These are phyloP conservation scores for Setophaga kirtlandii DNA, from an alignment of 2,113 vertebrate species.

Conservation along the genomic window DNA sequence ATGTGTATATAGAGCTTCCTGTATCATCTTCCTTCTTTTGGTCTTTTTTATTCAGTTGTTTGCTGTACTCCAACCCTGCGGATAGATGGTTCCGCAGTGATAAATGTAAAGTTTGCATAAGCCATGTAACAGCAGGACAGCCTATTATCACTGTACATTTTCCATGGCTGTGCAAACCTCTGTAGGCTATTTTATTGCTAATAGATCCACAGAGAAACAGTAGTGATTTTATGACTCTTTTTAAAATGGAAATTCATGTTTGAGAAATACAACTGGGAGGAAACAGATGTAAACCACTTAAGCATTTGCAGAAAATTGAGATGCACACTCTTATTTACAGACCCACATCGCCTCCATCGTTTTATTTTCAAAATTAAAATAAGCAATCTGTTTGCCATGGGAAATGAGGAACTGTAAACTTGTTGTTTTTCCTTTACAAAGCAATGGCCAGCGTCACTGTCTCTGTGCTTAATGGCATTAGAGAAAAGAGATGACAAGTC, in stretches of 20 bases:
- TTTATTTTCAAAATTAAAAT: constrained; percentile 85
- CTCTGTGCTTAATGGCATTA: constrained; percentile 72
- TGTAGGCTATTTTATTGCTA: constrained; percentile 89
- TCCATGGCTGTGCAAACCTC: constrained; percentile 89
- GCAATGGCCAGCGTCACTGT: constrained; percentile 59
- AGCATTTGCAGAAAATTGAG: constrained; percentile 85
- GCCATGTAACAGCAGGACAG: constrained; percentile 88
- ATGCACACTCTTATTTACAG: constrained; percentile 86
- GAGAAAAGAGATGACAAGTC: constrained; percentile 60
- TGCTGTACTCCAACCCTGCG: constrained; percentile 79
- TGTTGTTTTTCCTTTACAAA: constrained; percentile 73
- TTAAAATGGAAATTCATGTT: constrained; percentile 92
- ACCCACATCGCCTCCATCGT: constrained; percentile 74
- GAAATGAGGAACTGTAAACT: constrained; percentile 79
- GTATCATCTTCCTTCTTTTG: constrained; percentile 75
- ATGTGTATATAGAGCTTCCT: constrained; percentile 79
- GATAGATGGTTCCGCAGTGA: constrained; percentile 85
- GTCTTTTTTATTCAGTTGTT: constrained; percentile 82
- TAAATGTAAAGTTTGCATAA: constrained; percentile 90
- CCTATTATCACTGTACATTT: constrained; percentile 89
- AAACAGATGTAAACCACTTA: constrained; percentile 88
- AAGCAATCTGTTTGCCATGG: constrained; percentile 82
- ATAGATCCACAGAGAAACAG: constrained; percentile 89
- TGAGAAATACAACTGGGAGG: constrained; percentile 86
- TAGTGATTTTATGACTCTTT: constrained; percentile 88